phyloP scores from a whole-genome alignment of 92 coral and sea anemone genomes.

The Porites cylindrica region DNA sequence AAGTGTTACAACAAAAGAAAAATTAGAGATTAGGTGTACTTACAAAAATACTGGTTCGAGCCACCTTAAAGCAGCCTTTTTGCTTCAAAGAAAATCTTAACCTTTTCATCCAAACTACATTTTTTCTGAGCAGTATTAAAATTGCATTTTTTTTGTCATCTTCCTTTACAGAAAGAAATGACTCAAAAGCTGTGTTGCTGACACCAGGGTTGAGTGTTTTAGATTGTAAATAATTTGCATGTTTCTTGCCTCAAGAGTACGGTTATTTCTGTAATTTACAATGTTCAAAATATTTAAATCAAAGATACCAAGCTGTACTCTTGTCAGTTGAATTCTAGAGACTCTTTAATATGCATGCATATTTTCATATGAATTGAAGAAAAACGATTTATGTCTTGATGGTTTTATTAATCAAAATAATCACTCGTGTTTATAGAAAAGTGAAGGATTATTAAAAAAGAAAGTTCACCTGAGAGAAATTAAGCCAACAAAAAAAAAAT shows the following conservation, averaged over 20 bases:
- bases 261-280: constrained; percentile 5
- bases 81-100: too few species aligned
- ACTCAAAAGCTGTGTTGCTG: constrained; percentile 63
- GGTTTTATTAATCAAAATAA: background rate
- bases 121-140: background rate
- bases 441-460: background rate
- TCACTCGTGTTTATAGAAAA: constrained; percentile 25
- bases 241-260: background rate
- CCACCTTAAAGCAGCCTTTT: too few species aligned
- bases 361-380: constrained; percentile 34
- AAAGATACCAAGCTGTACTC: constrained; percentile 15
- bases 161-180: constrained; percentile 66
- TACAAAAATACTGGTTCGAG: too few species aligned
- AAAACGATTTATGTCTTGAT: constrained; percentile 1
- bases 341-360: constrained; percentile 45
- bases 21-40: too few species aligned
- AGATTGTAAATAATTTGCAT: constrained; percentile 21
- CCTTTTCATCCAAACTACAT: background rate
- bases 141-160: background rate
- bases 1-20: too few species aligned
- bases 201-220: background rate
- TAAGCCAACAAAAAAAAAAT: background rate
- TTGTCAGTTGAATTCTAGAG: background rate
- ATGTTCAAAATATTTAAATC: constrained; percentile 38
- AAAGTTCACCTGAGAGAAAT: background rate